Percentiles rank a stretch among this genome's conserved stretches.
Evolutionary conservation across 2,113 vertebrate genomes (phyloP).

Genomic region (Tachysurus vachellii): DNA sequence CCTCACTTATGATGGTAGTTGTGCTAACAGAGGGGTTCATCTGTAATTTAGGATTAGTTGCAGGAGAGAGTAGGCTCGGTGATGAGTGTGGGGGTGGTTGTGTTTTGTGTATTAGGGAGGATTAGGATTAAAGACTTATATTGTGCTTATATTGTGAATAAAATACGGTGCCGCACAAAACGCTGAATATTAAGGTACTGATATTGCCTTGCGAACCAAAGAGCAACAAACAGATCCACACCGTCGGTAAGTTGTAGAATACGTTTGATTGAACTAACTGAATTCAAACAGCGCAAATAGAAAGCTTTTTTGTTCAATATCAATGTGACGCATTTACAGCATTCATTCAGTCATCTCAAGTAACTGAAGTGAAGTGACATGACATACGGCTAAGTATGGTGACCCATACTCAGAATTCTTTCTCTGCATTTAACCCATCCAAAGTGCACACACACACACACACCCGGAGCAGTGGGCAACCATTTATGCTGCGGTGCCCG

Average conservation of each 20-base stretch:
- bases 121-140: not conserved
- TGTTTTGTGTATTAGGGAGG: conserved; percentile 9
- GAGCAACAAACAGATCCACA: not conserved
- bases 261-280: not conserved
- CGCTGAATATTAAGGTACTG: not conserved
- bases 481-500: no score
- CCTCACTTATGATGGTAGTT: conserved; percentile 66
- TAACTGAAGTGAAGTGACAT: no score
- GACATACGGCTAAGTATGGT: no score
- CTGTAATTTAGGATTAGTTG: conserved; percentile 68
- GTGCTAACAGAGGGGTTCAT: conserved; percentile 65
- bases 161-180: not conserved
- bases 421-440: no score
- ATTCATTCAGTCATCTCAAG: not conserved
- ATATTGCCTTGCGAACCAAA: not conserved
- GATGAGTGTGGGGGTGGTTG: not conserved
- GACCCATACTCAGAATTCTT: no score
- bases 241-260: no score
- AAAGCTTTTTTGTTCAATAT: not conserved
- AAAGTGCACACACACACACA: no score
- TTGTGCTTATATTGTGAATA: not conserved
- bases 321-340: not conserved
- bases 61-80: conserved; percentile 14
- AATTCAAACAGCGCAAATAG: not conserved
- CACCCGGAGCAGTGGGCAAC: no score